Evolutionary conservation across 2,888 invertebrate genomes (phyloP).

Genomic region (Leptothorax acervorum): DNA sequence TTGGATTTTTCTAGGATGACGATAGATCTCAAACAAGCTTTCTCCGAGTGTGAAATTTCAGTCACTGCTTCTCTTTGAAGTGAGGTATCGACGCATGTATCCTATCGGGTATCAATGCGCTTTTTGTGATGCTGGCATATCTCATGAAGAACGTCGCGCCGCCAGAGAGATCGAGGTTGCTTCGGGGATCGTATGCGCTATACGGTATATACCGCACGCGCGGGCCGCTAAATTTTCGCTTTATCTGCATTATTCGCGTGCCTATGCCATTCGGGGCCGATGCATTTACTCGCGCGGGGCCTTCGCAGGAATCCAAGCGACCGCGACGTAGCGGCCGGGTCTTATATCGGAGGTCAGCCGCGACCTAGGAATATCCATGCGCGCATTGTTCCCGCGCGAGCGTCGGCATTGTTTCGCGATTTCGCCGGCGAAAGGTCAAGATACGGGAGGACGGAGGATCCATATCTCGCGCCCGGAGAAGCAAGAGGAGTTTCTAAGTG

Average conservation of each 20-base stretch:
- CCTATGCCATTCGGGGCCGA: constrained; percentile 58
- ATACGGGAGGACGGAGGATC: constrained; percentile 56
- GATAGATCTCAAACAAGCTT: neutral
- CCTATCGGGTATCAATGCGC: neutral
- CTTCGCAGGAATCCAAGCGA: constrained; percentile 61
- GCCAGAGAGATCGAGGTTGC: neutral
- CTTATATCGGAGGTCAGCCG: constrained; percentile 70
- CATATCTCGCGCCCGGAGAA: constrained; percentile 58
- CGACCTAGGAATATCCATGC: constrained; percentile 72
- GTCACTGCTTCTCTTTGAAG: neutral
- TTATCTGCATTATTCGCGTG: constrained; percentile 78
- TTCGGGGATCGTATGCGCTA: neutral
- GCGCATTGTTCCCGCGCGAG: constrained; percentile 66
- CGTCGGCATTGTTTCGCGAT: constrained; percentile 69
- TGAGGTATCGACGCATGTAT: neutral
- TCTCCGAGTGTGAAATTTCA: neutral
- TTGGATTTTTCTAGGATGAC: neutral
- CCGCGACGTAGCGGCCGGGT: constrained; percentile 33
- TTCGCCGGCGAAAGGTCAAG: constrained; percentile 56
- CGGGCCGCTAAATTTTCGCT: constrained; percentile 74
- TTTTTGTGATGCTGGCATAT: neutral
- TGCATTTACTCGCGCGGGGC: constrained; percentile 44
- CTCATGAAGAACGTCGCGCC: constrained; percentile 5
- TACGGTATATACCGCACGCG: constrained; percentile 54
- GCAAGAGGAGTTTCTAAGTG: constrained; percentile 4